Evolutionary conservation across 2,113 vertebrate species (phyloP).

Genomic region (Urocynchramus pylzowi): DNA sequence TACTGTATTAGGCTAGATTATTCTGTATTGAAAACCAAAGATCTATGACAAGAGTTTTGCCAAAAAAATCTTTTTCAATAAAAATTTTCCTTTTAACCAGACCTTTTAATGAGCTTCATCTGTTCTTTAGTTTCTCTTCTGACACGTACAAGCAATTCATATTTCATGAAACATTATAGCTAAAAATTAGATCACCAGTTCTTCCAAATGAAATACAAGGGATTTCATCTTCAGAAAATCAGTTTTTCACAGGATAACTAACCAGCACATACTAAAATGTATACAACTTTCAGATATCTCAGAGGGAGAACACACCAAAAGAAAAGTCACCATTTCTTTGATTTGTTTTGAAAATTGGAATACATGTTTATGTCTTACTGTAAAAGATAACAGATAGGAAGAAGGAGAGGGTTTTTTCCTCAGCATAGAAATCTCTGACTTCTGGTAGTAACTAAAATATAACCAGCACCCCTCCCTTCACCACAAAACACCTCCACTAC

Average conservation of each 20-base stretch:
- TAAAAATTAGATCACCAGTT: background rate
- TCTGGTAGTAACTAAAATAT: background rate
- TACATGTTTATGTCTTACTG: background rate
- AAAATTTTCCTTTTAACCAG: background rate
- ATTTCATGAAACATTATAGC: background rate
- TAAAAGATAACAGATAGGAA: background rate
- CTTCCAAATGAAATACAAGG: background rate
- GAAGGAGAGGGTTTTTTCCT: background rate
- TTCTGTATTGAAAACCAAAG: background rate
- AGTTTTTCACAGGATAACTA: background rate
- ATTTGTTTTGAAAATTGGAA: background rate
- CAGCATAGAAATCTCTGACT: background rate
- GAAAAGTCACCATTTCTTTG: background rate
- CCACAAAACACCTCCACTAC: fast-evolving
- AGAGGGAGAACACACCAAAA: background rate
- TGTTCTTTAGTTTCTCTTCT: background rate
- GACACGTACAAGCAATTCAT: background rate
- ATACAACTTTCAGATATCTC: background rate
- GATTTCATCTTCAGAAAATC: background rate
- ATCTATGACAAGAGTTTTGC: background rate
- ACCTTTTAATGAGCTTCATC: background rate
- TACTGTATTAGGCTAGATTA: background rate
- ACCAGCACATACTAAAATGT: background rate
- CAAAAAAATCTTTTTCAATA: background rate
- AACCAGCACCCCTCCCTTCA: background rate